A percentile compares a stretch with the other conserved stretches of the same genome.
Evolutionary conservation across 1,140 invertebrate genomes (phyloP).

Genomic region (Sipha flava): DNA sequence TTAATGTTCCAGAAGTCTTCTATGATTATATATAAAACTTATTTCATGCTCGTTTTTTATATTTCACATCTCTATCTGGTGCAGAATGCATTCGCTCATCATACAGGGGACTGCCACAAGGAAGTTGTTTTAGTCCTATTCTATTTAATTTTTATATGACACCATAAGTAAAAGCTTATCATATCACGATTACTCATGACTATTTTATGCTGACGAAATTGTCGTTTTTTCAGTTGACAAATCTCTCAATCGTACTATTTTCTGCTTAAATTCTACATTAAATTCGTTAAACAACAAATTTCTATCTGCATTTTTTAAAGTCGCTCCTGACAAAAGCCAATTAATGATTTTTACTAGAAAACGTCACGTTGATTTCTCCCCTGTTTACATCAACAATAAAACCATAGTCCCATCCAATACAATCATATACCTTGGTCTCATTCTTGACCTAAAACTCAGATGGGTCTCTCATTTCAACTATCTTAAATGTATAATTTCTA

Average conservation of each 20-base stretch:
- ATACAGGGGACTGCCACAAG: neutral
- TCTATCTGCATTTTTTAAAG: neutral
- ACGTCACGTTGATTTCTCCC: neutral
- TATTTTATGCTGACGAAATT: too few relatives aligned
- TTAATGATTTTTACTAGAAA: too few relatives aligned
- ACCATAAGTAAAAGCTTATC: neutral
- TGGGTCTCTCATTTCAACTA: neutral
- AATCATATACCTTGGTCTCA: neutral
- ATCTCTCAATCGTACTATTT: neutral
- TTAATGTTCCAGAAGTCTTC: neutral
- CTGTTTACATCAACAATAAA: neutral
- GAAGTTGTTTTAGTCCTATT: neutral
- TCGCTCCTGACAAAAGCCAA: too few relatives aligned
- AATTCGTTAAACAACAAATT: neutral
- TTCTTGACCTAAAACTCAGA: neutral
- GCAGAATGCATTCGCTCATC: too few relatives aligned
- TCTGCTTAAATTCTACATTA: neutral
- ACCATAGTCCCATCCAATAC: neutral
- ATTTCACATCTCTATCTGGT: neutral
- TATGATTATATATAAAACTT: neutral
- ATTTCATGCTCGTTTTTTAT: neutral
- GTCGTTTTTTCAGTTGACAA: too few relatives aligned
- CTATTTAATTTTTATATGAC: neutral
- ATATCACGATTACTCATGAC: neutral
- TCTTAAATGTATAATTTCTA: too few relatives aligned